These are phyloP conservation scores for Gryllus longicercus DNA, from an alignment of 2,888 invertebrate genomes.

Conservation along the genomic window DNA sequence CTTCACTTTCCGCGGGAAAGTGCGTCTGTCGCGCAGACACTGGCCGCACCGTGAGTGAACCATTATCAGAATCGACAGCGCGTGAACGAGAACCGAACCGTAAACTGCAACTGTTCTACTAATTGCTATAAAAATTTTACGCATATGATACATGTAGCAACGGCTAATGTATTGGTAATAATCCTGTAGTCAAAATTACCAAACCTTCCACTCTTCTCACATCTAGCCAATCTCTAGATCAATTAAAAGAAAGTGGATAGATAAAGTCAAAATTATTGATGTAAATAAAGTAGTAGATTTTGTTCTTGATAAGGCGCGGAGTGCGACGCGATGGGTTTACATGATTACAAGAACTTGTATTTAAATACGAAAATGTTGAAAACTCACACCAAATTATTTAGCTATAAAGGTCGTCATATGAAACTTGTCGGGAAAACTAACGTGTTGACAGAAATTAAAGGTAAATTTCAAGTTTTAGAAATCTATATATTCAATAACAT, in stretches of 20 bases:
- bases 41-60: too few relatives aligned
- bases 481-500: background rate
- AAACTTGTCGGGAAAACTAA: background rate
- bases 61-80: too few relatives aligned
- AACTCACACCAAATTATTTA: background rate
- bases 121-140: too few relatives aligned
- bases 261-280: background rate
- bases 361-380: background rate
- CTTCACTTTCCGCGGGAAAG: too few relatives aligned
- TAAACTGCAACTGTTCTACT: too few relatives aligned
- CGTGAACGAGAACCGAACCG: too few relatives aligned
- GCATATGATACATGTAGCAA: too few relatives aligned
- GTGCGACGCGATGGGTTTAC: background rate
- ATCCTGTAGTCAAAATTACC: too few relatives aligned
- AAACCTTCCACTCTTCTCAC: too few relatives aligned
- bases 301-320: background rate
- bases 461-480: background rate
- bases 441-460: background rate
- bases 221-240: background rate
- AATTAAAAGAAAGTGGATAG: background rate
- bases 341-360: background rate
- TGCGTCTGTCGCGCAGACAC: too few relatives aligned
- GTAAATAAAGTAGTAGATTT: background rate
- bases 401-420: background rate
- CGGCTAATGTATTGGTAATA: too few relatives aligned